Conservation (phyloP, 1,140 invertebrate genomes). For the Chrysoperla carnea region DNA sequence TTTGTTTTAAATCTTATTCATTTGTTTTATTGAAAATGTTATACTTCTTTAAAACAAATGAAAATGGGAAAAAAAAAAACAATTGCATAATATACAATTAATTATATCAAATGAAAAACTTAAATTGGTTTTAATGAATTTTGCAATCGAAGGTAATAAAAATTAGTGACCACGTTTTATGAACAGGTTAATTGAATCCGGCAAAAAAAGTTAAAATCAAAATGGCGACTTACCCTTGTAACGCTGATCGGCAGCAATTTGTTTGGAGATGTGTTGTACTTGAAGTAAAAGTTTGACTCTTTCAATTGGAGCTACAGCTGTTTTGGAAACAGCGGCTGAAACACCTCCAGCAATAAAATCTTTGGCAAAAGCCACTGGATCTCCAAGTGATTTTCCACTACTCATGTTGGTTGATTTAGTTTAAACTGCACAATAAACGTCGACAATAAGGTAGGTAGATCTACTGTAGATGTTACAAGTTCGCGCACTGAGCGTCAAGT, state of each 20-base stretch:
- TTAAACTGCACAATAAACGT: conserved; percentile 1
- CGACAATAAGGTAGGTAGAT: too few relatives aligned
- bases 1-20: too few relatives aligned
- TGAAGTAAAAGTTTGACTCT: conserved; percentile 80
- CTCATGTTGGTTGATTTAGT: conserved; percentile 18
- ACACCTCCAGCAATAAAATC: conserved; percentile 76
- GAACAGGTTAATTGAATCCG: too few relatives aligned
- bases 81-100: too few relatives aligned
- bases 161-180: too few relatives aligned
- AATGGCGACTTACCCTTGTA: conserved; percentile 52
- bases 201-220: too few relatives aligned
- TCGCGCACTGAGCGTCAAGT: conserved; percentile 30
- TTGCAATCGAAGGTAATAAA: too few relatives aligned
- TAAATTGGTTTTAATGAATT: too few relatives aligned
- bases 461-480: conserved; percentile 14
- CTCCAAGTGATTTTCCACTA: conserved; percentile 24
- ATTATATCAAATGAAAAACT: too few relatives aligned
- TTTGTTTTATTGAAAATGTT: too few relatives aligned
- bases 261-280: conserved; percentile 72
- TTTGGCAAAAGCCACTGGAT: conserved; percentile 53
- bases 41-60: too few relatives aligned
- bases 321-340: conserved; percentile 76
- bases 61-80: too few relatives aligned
- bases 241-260: conserved; percentile 57
- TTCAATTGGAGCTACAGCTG: conserved; percentile 75